Percentiles rank a stretch among this genome's conserved stretches.
phyloP scores from a whole-genome alignment of 2,113 vertebrate genomes.

The Heptranchias perlo region DNA sequence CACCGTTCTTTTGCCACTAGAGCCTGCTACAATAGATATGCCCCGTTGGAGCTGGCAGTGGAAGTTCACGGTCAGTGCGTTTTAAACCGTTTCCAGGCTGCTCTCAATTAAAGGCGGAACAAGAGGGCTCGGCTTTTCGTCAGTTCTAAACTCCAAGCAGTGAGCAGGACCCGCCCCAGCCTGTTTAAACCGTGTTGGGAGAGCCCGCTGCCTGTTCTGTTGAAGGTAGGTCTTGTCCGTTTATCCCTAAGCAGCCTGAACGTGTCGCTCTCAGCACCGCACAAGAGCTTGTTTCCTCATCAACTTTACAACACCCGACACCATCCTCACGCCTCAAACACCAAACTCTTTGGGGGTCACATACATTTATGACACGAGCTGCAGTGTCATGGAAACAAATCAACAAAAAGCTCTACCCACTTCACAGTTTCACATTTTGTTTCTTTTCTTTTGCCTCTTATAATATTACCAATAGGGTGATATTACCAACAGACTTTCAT shows the following conservation, averaged over 20 bases:
- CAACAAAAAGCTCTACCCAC: neutral
- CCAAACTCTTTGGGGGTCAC: neutral
- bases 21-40: neutral
- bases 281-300: neutral
- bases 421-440: neutral
- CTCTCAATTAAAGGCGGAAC: neutral
- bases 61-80: neutral
- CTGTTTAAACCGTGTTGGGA: neutral
- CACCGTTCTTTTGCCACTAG: neutral
- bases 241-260: neutral
- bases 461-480: neutral
- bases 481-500: too few species aligned
- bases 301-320: neutral
- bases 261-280: neutral
- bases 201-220: neutral
- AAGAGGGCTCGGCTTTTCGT: neutral
- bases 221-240: neutral
- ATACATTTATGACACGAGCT: neutral
- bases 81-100: neutral
- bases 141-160: neutral
- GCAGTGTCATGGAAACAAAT: neutral
- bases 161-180: neutral
- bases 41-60: neutral
- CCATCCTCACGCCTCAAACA: neutral
- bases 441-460: neutral